These are phyloP conservation scores for Phalacrocorax brasilianus DNA, from an alignment of 2,113 vertebrate genomes.

Conservation along the genomic window DNA sequence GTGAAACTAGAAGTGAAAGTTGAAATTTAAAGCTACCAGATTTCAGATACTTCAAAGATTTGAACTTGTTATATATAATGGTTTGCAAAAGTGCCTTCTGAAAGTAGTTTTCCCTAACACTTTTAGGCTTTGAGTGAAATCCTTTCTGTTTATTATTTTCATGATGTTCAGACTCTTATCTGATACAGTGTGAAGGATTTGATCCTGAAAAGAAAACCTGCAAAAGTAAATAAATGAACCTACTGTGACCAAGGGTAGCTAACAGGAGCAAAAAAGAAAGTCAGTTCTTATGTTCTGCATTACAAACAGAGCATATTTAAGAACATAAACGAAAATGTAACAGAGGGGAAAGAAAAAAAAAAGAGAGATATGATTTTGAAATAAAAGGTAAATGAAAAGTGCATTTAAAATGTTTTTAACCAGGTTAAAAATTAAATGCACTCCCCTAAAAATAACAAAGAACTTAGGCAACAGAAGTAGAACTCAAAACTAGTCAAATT, in stretches of 20 bases:
- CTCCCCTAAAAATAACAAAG: neutral
- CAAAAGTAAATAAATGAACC: neutral
- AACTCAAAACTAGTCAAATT: neutral
- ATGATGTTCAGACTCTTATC: neutral
- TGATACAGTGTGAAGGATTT: neutral
- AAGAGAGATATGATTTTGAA: neutral
- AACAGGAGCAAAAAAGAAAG: neutral
- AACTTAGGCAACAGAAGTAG: neutral
- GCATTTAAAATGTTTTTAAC: neutral
- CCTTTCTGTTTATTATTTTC: conserved; percentile 6
- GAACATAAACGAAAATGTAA: neutral
- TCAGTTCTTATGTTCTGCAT: neutral
- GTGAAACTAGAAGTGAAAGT: neutral
- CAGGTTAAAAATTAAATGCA: neutral
- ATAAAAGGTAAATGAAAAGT: neutral
- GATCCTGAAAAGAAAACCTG: neutral
- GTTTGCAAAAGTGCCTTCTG: neutral
- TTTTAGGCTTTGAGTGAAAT: neutral
- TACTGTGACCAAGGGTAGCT: neutral
- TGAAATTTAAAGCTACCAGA: neutral
- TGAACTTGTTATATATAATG: neutral
- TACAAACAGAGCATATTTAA: neutral
- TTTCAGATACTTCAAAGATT: neutral
- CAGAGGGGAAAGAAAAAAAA: neutral
- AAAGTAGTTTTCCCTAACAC: neutral